Percentiles rank a stretch among this genome's conserved stretches.
phyloP scores from a whole-genome alignment of 2,113 vertebrate species.

The Grantiella picta region DNA sequence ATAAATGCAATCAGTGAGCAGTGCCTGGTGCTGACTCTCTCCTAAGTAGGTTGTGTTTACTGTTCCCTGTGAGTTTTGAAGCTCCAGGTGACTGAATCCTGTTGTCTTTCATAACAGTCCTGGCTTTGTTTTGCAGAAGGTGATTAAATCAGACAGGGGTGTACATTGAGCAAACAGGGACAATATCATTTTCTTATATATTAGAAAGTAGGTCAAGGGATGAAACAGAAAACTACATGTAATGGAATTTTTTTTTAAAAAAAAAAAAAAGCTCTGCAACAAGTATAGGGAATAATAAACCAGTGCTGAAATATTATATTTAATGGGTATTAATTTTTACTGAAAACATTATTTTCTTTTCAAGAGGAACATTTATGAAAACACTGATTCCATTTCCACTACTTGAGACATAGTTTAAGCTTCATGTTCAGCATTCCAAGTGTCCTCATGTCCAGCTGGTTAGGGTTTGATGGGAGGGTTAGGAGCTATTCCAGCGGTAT shows the following conservation, averaged over 20 bases:
- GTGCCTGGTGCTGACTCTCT: background rate
- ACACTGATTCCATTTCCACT: background rate
- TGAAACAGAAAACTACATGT: background rate
- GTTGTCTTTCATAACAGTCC: constrained; percentile 26
- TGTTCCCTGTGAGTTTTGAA: background rate
- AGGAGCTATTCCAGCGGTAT: background rate
- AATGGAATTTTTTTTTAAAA: background rate
- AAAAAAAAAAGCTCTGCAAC: background rate
- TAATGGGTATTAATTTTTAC: background rate
- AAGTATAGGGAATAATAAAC: background rate
- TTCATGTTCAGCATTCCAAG: background rate
- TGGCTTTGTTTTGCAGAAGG: background rate
- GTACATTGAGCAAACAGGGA: background rate
- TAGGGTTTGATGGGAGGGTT: background rate
- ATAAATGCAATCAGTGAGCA: background rate
- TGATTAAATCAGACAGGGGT: constrained; percentile 30
- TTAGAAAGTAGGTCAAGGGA: constrained; percentile 4
- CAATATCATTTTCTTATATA: background rate
- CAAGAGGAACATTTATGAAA: background rate
- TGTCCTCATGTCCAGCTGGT: background rate
- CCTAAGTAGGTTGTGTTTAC: constrained; percentile 68
- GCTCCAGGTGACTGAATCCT: constrained; percentile 45
- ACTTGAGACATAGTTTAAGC: background rate
- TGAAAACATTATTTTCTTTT: background rate
- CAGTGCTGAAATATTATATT: background rate